Conservation (phyloP, 2,888 invertebrate genomes). For the Saturnia japonica region DNA sequence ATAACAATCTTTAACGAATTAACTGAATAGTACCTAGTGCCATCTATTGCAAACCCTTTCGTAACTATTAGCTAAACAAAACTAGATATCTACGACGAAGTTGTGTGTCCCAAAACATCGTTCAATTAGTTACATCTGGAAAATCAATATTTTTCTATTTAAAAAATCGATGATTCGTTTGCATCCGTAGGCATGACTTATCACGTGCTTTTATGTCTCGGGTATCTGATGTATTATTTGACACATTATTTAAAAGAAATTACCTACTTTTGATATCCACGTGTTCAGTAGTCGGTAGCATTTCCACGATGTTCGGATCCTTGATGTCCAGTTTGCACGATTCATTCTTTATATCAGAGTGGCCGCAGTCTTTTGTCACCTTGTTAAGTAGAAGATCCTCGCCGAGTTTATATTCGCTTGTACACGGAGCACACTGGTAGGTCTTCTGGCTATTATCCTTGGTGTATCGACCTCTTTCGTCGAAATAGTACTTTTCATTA, state of each 20-base stretch:
- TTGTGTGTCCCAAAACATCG: too few relatives aligned
- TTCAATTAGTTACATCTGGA: too few relatives aligned
- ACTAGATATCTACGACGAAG: too few relatives aligned
- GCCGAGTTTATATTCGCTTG: conserved; percentile 51
- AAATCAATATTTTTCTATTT: too few relatives aligned
- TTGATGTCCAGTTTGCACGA: conserved; percentile 45
- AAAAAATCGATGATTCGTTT: too few relatives aligned
- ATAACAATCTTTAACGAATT: too few relatives aligned
- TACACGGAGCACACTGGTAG: conserved; percentile 57
- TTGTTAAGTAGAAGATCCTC: conserved; percentile 44
- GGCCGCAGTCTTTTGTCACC: conserved; percentile 53
- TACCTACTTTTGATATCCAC: conserved; percentile 49
- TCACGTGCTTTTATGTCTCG: too few relatives aligned
- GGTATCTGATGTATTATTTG: too few relatives aligned
- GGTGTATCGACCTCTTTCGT: conserved; percentile 55
- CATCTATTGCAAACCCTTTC: too few relatives aligned
- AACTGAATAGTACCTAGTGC: too few relatives aligned
- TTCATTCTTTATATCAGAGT: conserved; percentile 39
- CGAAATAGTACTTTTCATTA: conserved; percentile 49
- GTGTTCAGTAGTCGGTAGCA: conserved; percentile 43
- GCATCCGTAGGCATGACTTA: too few relatives aligned
- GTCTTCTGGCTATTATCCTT: conserved; percentile 46
- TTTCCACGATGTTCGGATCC: conserved; percentile 37
- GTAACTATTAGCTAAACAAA: too few relatives aligned
- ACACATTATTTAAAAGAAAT: neutral